Conservation (phyloP, 2,888 invertebrate genomes). For the Cabera pusaria region DNA sequence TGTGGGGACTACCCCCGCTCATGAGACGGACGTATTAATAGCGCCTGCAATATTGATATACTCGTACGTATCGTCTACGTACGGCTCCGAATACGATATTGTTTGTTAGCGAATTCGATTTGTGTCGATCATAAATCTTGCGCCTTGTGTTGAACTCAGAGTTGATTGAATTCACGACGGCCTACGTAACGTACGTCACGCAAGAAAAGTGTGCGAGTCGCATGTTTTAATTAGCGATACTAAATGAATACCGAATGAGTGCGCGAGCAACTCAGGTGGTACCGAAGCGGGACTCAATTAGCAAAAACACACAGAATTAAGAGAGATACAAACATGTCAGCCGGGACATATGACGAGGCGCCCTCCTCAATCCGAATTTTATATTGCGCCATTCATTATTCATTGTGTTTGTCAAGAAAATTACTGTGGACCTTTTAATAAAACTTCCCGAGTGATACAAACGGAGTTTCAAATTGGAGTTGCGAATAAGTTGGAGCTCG, state of each 20-base stretch:
- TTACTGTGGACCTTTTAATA: slow-evolving; percentile 83
- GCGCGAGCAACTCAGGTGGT: slow-evolving; percentile 57
- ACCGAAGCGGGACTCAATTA: slow-evolving; percentile 74
- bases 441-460: slow-evolving; percentile 73
- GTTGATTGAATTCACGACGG: slow-evolving; percentile 74
- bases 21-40: slow-evolving; percentile 83
- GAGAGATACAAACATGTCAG: slow-evolving; percentile 76
- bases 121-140: slow-evolving; percentile 83
- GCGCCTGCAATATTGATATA: slow-evolving; percentile 84
- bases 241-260: slow-evolving; percentile 64
- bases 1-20: slow-evolving; percentile 64
- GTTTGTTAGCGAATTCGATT: slow-evolving; percentile 83
- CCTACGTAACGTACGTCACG: no score
- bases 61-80: slow-evolving; percentile 75
- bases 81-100: slow-evolving; percentile 80
- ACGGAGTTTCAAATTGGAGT: slow-evolving; percentile 73
- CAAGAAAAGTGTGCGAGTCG: slow-evolving; percentile 40
- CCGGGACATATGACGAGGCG: slow-evolving; percentile 67
- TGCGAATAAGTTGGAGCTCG: slow-evolving; percentile 65
- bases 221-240: slow-evolving; percentile 58
- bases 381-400: slow-evolving; percentile 78
- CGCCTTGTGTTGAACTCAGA: slow-evolving; percentile 80
- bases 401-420: slow-evolving; percentile 80
- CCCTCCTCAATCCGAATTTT: slow-evolving; percentile 79
- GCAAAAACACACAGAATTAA: slow-evolving; percentile 81